A percentile compares a stretch with the other conserved stretches of the same genome.
Evolutionary conservation across 1,140 invertebrate genomes (phyloP).

Genomic region (Dufourea novaeangliae): DNA sequence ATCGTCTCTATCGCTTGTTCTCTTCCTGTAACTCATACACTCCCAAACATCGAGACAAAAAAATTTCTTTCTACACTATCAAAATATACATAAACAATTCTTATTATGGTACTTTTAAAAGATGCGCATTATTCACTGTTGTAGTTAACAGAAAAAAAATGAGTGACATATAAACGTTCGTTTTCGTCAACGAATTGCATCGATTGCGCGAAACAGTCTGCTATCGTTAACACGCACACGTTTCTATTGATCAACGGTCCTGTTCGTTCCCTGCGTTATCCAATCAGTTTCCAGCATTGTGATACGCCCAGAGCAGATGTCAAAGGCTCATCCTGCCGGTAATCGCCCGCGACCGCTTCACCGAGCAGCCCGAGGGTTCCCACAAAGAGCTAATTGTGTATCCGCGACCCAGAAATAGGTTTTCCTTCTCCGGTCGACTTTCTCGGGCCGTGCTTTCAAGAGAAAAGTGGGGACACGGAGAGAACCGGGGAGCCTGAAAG

Average conservation of each 20-base stretch:
- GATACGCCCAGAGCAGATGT: slow-evolving; percentile 31
- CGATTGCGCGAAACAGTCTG: not conserved
- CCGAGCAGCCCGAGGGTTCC: not conserved
- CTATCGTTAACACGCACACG: slow-evolving; percentile 11
- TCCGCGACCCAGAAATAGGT: slow-evolving; percentile 13
- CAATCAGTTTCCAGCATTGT: not conserved
- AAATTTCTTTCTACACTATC: no score
- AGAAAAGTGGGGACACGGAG: not conserved
- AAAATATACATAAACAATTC: no score
- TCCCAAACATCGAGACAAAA: no score
- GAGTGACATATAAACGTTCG: no score
- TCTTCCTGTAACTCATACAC: no score
- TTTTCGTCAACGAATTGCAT: slow-evolving; percentile 30
- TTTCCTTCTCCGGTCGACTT: slow-evolving; percentile 14
- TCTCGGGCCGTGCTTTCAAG: not conserved
- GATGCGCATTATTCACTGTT: no score
- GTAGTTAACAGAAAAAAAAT: no score
- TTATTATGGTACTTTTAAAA: no score
- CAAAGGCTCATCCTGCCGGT: slow-evolving; percentile 15
- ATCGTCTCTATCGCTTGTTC: no score
- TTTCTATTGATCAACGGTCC: not conserved
- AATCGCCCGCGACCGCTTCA: slow-evolving; percentile 6
- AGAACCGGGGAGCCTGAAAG: not conserved
- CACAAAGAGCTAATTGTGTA: slow-evolving; percentile 45
- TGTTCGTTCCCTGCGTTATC: not conserved